Conservation (phyloP, 2,113 vertebrate genomes). For the Catagonus wagneri region DNA sequence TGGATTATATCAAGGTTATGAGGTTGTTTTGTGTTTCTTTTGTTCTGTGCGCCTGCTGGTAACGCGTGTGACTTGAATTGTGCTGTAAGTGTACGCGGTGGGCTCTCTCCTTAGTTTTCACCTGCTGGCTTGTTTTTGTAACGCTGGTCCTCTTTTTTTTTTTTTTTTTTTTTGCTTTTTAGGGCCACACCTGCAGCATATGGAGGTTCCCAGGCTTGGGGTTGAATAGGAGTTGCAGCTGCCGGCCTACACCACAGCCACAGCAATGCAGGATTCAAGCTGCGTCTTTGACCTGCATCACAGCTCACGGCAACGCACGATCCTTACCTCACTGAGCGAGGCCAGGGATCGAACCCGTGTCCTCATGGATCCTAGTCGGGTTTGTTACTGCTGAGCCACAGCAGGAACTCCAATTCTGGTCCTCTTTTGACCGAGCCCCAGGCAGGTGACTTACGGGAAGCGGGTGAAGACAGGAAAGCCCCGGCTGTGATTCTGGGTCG, state of each 20-base stretch:
- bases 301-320: too few species aligned
- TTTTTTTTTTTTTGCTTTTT: too few species aligned
- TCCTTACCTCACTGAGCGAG: too few species aligned
- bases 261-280: too few species aligned
- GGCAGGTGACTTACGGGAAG: background rate
- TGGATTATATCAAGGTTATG: background rate
- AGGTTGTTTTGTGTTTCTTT: background rate
- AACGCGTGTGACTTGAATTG: background rate
- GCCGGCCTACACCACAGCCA: too few species aligned
- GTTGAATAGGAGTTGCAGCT: too few species aligned
- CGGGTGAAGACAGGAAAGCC: background rate
- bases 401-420: background rate
- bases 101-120: conserved; percentile 47
- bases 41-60: background rate
- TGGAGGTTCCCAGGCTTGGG: too few species aligned
- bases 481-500: background rate
- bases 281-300: too few species aligned
- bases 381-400: too few species aligned
- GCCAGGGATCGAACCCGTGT: too few species aligned
- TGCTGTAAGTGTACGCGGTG: background rate
- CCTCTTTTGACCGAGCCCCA: background rate
- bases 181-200: too few species aligned
- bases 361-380: too few species aligned
- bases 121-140: background rate
- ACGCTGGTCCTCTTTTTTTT: background rate